Evolutionary conservation across 2,113 vertebrate species (phyloP), one percentile per base, ranked within the genome.

Genomic region (rat (Rattus norvegicus)): DNA sequence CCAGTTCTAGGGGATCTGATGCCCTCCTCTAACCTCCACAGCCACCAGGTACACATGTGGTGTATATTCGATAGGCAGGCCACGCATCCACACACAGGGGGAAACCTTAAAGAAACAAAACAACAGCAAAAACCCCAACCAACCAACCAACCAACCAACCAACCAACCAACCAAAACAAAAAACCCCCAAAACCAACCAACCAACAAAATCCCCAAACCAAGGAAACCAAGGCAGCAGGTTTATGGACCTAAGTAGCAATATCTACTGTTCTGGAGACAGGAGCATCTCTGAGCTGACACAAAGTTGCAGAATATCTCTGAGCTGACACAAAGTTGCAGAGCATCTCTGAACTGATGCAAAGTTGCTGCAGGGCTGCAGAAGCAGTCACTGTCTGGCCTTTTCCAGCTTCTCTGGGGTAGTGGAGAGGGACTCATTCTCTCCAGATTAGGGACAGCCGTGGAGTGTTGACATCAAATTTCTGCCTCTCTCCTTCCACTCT

Each of bases 391-490:
- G 17, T 39, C 63, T 4, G 17, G 0, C 36, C 22, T 20, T 80
- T 26, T 33, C 54, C 43, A 11, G n/a, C 7, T 75, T 59, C 19
- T n/a, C 7, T 67, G 10, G 28, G 65, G 26, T 43, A 43, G 43
- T 43, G 43, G 43, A 43, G 43, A 43, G 19, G 4, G 12, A 75
- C 39, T 75, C 72, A 43, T 43, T 43, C 72, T 43, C 72, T 75
- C 67, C 30, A 24, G n/a, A 8, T 75, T 36, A 24, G 72, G 22
- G 39, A 43, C 72, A 75, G 4, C 72, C 0, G 0, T 0, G 0
- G 10, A 13, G 36, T 1, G 12, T 30, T n/a, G 3, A 5, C 7
- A 0, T 47, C 7, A 1, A 16, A 2, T 2, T 86, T 12, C 81
- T 1, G 11, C 36, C n/a, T 14, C 26, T 33, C 67, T 33, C 30